Base-by-base conservation (phyloP, 2,888 invertebrate species). In the Allacma fusca region DNA sequence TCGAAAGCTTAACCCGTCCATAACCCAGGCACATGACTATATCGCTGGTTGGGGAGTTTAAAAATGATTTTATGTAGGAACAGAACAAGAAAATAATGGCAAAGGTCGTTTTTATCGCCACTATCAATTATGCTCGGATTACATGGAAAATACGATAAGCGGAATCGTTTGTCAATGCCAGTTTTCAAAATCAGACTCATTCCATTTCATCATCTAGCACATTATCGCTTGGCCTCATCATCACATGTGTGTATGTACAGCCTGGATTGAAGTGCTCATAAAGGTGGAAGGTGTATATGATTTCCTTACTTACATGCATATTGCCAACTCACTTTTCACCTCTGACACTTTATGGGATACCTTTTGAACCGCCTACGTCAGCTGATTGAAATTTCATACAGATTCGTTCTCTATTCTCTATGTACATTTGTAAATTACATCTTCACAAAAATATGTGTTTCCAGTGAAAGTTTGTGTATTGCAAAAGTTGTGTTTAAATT, bases 41-140 rank as follows among this genome's bases (percentile, higher is more conserved):
- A 13, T 9, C 4, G 5, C 34, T 34, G 4, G 34, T 34, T 34
- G 4, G 34, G 9, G 34, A 7, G 34, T 34, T 5, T 50, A 50
- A 50, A 50, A 19, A 50, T 50, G 19, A 50, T 50, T 50, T 50
- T 50, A 50, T 50, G n/a, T 34, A 34, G 34, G 40, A 40, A 40
- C 13, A n/a, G 50, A 50, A n/a, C 50, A 50, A 13, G n/a, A n/a
- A 50, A 50, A 50, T 50, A 50, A 50, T 50, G 50, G 50, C 50
- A 50, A 50, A 50, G 50, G n/a, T 50, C 50, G 16, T 50, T 50
- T 50, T 50, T 50, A 50, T 50, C 50, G 16, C 50, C 16, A 9
- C 50, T 50, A 5, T 50, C 50, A 50, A 50, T 50, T 50, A 50
- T n/a, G n/a, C n/a, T 50, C n/a, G 50, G 50, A 50, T 50, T 50